A percentile compares a stretch with the other conserved stretches of the same genome.
Conservation (phyloP, 2,113 vertebrate genomes). For the Cynocephalus volans region DNA sequence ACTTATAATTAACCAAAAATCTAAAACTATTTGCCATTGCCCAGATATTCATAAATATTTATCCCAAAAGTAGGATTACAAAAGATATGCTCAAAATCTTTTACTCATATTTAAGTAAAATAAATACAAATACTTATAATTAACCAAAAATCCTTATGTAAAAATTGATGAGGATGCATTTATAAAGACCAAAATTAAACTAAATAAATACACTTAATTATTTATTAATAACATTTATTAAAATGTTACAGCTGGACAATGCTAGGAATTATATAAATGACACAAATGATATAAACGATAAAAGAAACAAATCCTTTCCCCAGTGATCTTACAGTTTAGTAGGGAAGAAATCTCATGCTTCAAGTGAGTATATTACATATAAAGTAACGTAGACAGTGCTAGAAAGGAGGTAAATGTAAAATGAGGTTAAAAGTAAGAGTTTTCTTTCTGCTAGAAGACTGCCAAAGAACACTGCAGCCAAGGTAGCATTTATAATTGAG, state of each 20-base stretch:
- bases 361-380: neutral
- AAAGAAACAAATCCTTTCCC: neutral
- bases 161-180: slow-evolving; percentile 23
- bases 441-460: neutral
- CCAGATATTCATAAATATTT: slow-evolving; percentile 60
- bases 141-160: neutral
- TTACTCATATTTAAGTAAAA: slow-evolving; percentile 65
- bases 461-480: neutral
- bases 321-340: neutral
- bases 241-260: slow-evolving; percentile 30
- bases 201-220: neutral
- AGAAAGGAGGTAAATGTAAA: slow-evolving; percentile 30
- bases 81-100: slow-evolving; percentile 5
- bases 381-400: neutral
- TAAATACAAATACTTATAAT: slow-evolving; percentile 63
- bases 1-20: slow-evolving; percentile 63
- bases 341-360: neutral
- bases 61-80: slow-evolving; percentile 32
- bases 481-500: neutral
- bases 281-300: neutral
- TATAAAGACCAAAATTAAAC: slow-evolving; percentile 54
- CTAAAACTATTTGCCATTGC: slow-evolving; percentile 58
- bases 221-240: neutral
- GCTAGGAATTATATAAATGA: neutral
- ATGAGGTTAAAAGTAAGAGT: neutral